These are phyloP conservation scores for Brachionus asplanchnoidis DNA, from an alignment of 1,140 invertebrate genomes.

Conservation along the genomic window DNA sequence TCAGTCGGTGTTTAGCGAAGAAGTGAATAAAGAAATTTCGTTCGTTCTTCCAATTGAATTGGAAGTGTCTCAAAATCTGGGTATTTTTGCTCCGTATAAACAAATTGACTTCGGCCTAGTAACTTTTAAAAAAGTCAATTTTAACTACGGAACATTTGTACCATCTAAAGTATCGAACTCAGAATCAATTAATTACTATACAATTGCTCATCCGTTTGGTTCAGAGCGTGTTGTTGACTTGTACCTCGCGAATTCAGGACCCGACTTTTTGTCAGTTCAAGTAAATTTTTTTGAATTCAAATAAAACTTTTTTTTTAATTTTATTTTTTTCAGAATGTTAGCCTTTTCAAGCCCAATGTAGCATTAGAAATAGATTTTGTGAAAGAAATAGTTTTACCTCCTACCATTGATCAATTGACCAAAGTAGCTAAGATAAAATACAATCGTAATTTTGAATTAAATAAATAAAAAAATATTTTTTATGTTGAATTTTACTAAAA, in stretches of 20 bases:
- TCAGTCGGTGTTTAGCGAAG: neutral
- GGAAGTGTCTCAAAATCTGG: neutral
- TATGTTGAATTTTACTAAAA: neutral
- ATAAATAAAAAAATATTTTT: neutral
- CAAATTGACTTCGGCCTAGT: constrained; percentile 20
- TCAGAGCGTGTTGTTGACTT: neutral
- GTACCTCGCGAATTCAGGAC: neutral
- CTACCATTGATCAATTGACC: neutral
- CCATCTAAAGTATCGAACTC: neutral
- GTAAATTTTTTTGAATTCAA: neutral
- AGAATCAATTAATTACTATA: neutral
- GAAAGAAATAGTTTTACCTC: neutral
- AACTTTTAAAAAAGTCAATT: neutral
- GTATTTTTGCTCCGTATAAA: neutral
- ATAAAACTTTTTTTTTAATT: neutral
- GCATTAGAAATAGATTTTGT: constrained; percentile 10
- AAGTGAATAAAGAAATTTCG: neutral
- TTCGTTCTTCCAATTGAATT: constrained; percentile 7
- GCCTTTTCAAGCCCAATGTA: neutral
- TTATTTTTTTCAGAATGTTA: neutral
- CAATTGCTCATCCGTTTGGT: neutral
- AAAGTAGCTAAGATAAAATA: constrained; percentile 29
- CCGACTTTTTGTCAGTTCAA: neutral
- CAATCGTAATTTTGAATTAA: neutral
- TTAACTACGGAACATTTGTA: neutral